Evolutionary conservation across 2,888 invertebrate genomes (phyloP), one percentile per base, ranked within the genome.

Genomic region (Drosophila algonquin): DNA sequence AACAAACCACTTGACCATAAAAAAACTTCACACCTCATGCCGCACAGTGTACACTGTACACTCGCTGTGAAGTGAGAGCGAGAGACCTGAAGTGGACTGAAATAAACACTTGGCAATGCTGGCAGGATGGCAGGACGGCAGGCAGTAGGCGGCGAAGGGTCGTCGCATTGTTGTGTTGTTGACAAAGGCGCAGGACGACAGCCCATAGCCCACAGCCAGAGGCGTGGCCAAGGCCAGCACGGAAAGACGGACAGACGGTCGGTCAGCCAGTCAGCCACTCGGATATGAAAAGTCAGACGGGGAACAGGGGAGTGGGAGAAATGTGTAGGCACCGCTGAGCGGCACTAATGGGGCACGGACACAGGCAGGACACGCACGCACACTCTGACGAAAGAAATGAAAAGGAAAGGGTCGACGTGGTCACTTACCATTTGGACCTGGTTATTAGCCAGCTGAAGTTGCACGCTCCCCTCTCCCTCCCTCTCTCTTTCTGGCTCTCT

Each of bases 11-110:
- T 89, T 89, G 83, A 87, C 89, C 83, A 89, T 84, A 89, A 85
- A 89, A 80, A 89, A 88, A 86, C 89, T 89, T 86, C 88, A 80
- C 85, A 89, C 85, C 89, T 86, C 86, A 65, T 40, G 40, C 40
- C n/a, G n/a, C 40, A n/a, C 40, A 40, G 40, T 40, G 40, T 40
- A 40, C 70, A 82, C 75, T 89, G 89, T 77, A 54, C 56, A 51
- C 51, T 44, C 51, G 32, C 35, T 32, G 56, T 68, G 63, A 50
- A 63, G 59, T 52, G n/a, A 50, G n/a, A 24, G 16, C 7, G 35
- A 7, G 27, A n/a, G 27, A 9, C 68, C 87, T 82, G 80, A 67
- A 86, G 84, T 82, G 77, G 68, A 70, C 75, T 79, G 82, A 87
- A 85, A 89, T 87, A 87, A 85, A 89, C 85, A 89, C 85, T 85